Evolutionary conservation across 1,140 invertebrate species (phyloP).

Genomic region (Lucilia cuprina): DNA sequence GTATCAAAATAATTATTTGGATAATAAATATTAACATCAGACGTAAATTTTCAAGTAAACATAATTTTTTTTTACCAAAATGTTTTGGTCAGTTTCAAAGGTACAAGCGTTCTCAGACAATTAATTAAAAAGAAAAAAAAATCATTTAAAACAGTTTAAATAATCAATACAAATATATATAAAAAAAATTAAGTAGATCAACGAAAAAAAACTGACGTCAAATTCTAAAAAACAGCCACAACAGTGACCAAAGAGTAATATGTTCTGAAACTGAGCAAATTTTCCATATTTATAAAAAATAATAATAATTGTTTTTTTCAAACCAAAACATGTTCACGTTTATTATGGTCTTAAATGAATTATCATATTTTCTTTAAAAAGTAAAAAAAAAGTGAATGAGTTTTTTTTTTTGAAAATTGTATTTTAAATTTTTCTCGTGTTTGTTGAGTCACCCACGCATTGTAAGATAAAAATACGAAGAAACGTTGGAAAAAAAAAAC

Average conservation of each 20-base stretch:
- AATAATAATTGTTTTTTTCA: no score
- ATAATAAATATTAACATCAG: not conserved
- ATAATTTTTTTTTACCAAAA: no score
- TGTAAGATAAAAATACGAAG: not conserved
- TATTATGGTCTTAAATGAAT: no score
- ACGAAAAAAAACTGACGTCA: not conserved
- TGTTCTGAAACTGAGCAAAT: not conserved
- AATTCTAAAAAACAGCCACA: not conserved
- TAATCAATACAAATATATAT: not conserved
- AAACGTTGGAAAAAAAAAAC: not conserved
- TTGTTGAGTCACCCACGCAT: conserved; percentile 27
- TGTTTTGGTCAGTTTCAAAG: no score
- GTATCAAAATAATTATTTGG: not conserved
- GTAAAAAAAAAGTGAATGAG: conserved; percentile 1
- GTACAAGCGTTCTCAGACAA: no score
- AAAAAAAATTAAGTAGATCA: not conserved
- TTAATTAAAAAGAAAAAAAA: no score
- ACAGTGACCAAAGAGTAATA: not conserved
- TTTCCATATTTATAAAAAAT: not conserved
- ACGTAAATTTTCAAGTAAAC: not conserved
- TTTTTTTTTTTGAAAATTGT: not conserved
- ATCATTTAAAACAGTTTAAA: not conserved
- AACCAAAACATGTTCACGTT: no score
- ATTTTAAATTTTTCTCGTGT: not conserved
- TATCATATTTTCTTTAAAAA: no score